Evolutionary conservation across 2,113 vertebrate genomes (phyloP), one percentile per base, ranked within the genome.

Genomic region (Cettia cetti): DNA sequence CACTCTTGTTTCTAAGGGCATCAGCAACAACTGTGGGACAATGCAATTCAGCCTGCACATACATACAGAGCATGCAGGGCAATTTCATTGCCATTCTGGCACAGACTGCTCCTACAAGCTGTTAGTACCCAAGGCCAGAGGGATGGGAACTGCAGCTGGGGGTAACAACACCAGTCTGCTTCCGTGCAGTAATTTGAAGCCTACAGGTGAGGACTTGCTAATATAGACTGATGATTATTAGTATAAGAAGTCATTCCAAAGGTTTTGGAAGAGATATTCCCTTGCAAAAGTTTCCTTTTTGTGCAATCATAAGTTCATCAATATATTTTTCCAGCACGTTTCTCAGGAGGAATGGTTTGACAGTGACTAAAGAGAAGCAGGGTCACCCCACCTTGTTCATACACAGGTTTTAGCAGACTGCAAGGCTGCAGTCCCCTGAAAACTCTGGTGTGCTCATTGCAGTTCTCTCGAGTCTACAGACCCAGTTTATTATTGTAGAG

Each of bases 41-140:
- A 31, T 0, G 7, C n/a, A 42, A 27, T 30, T 45, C 11, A 2
- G 68, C 28, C 21, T 35, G 59, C 28, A n/a, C 42, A 15, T 9
- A 33, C 30, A 24, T 1, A 52, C 11, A 23, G 21, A 28, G 27
- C 40, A 64, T 0, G 0, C 1, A 52, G 65, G 28, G 37, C 53
- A 40, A 23, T 17, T 57, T 52, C 30, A 33, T 17, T 52, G 47
- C 78, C 17, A 11, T 60, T 74, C 50, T 54, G 42, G 70, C n/a
- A 39, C 53, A 54, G 19, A 10, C 19, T 81, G 82, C 26, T 44
- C 5, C 0, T 30, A 65, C 24, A 82, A 50, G 22, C 75, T 82
- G 16, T 42, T 59, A 75, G 45, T 42, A 40, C 13, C 28, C 60
- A 40, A 70, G 68, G 61, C 57, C 86, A 72, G 44, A 88, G 64